Evolutionary conservation across 2,888 invertebrate species (phyloP).

Genomic region (Ischnus inquisitorius): DNA sequence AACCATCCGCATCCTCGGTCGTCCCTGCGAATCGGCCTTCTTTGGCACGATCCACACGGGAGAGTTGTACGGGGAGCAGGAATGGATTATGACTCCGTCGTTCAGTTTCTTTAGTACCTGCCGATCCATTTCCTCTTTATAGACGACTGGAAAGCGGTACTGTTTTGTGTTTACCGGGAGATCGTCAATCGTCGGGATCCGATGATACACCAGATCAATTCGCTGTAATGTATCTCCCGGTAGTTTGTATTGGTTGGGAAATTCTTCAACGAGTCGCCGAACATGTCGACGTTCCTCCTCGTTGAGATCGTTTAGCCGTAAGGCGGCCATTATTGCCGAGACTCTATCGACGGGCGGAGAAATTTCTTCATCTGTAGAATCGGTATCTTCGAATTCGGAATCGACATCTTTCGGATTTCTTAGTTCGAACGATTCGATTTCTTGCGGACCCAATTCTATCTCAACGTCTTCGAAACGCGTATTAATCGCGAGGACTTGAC

Average conservation of each 20-base stretch:
- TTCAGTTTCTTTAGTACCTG: too few relatives aligned
- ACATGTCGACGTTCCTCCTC: slow-evolving; percentile 41
- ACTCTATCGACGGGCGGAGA: neutral
- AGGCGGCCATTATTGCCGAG: neutral
- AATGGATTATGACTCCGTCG: too few relatives aligned
- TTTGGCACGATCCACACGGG: too few relatives aligned
- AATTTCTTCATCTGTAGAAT: neutral
- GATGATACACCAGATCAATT: too few relatives aligned
- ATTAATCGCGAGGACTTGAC: too few relatives aligned
- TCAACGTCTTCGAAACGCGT: slow-evolving; percentile 10
- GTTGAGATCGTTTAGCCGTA: slow-evolving; percentile 39
- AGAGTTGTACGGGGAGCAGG: too few relatives aligned
- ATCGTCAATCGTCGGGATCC: too few relatives aligned
- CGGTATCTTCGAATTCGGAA: neutral
- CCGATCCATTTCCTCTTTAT: too few relatives aligned
- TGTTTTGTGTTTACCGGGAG: too few relatives aligned
- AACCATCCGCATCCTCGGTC: too few relatives aligned
- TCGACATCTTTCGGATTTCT: neutral
- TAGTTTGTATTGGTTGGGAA: slow-evolving; percentile 35
- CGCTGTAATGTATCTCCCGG: slow-evolving; percentile 51
- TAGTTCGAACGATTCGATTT: neutral
- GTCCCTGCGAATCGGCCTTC: too few relatives aligned
- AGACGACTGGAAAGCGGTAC: too few relatives aligned
- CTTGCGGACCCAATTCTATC: neutral
- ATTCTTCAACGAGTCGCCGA: slow-evolving; percentile 7